Conservation (phyloP, 2,797 vertebrate species). For the Gambusia yucatana region DNA sequence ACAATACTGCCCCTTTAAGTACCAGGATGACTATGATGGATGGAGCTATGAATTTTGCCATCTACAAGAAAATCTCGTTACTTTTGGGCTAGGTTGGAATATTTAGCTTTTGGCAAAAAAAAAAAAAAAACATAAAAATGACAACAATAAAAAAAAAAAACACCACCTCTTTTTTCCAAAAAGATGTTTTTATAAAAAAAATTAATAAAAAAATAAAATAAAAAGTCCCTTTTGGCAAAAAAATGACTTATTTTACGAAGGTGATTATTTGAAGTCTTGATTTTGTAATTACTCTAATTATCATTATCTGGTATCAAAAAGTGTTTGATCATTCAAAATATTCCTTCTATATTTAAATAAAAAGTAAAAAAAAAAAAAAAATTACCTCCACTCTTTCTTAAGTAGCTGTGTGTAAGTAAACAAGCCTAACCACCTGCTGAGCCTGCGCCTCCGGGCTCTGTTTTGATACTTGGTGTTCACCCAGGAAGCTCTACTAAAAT, state of each 20-base stretch:
- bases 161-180: no score
- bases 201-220: no score
- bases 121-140: no score
- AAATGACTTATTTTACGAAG: no score
- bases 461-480: slow-evolving; percentile 34
- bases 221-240: no score
- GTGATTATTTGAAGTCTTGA: neutral
- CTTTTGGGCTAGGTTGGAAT: neutral
- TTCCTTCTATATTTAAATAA: neutral
- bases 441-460: neutral
- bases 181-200: no score
- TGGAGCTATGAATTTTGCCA: neutral
- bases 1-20: neutral
- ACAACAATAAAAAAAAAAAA: no score
- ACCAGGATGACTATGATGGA: neutral
- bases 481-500: slow-evolving; percentile 27
- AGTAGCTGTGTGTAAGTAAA: neutral
- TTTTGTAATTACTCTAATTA: neutral
- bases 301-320: neutral
- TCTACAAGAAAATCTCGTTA: neutral
- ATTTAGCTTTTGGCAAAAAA: neutral
- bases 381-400: neutral
- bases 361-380: neutral
- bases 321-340: neutral
- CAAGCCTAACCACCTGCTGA: slow-evolving; percentile 3